These are phyloP conservation scores for Corythoichthys haematopterus DNA, from an alignment of 2,113 vertebrate genomes.

Conservation along the genomic window DNA sequence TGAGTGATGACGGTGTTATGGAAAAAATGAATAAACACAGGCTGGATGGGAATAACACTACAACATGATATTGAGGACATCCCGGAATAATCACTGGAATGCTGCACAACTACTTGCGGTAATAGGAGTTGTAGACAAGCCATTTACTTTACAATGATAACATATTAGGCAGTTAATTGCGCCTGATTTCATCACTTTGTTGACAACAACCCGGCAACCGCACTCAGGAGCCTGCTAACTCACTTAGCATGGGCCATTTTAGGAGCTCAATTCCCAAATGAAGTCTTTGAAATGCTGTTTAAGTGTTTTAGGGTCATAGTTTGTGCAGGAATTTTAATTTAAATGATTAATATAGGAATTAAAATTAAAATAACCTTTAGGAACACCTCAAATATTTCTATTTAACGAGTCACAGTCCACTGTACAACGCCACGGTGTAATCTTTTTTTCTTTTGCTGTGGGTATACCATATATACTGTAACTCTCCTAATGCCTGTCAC, in stretches of 20 bases:
- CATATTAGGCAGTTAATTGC: constrained; percentile 42
- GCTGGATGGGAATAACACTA: constrained; percentile 50
- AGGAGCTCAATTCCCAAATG: constrained; percentile 26
- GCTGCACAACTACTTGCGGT: constrained; percentile 7
- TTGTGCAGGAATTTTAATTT: too few relatives aligned
- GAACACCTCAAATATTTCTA: too few relatives aligned
- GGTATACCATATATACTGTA: too few relatives aligned
- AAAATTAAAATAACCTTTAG: too few relatives aligned
- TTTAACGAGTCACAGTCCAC: too few relatives aligned
- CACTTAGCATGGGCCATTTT: constrained; percentile 38
- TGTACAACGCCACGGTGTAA: too few relatives aligned
- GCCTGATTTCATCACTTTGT: constrained; percentile 60
- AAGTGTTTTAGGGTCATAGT: too few relatives aligned
- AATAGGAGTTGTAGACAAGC: not conserved
- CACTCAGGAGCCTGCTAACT: constrained; percentile 51
- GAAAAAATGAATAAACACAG: constrained; percentile 47
- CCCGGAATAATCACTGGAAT: constrained; percentile 41
- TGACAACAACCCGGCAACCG: constrained; percentile 45
- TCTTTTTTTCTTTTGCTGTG: too few relatives aligned
- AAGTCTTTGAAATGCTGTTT: too few relatives aligned
- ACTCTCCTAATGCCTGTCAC: too few relatives aligned
- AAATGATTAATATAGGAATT: too few relatives aligned
- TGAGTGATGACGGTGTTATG: constrained; percentile 20
- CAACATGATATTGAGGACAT: constrained; percentile 30
- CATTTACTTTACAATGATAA: constrained; percentile 17